A percentile compares a stretch with the other conserved stretches of the same genome.
These are phyloP conservation scores for Ameiurus melas DNA, from an alignment of 2,113 vertebrate species.

Conservation along the genomic window DNA sequence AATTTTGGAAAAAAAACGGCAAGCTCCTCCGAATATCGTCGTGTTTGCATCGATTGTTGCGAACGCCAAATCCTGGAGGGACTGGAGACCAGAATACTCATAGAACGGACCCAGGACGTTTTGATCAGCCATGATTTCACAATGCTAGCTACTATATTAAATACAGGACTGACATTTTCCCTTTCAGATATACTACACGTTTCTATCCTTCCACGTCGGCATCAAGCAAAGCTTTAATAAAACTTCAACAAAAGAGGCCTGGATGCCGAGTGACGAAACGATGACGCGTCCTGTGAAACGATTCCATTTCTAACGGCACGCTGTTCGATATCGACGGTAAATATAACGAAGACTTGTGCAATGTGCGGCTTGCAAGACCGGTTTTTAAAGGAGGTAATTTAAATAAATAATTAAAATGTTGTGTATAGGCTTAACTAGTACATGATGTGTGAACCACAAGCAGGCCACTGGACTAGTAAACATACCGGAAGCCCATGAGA, in stretches of 20 bases:
- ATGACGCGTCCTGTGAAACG: not conserved
- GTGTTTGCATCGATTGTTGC: no score
- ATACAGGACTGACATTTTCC: not conserved
- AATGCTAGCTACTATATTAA: not conserved
- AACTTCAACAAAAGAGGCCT: not conserved
- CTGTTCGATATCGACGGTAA: not conserved
- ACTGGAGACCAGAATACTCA: not conserved
- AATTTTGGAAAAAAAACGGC: no score
- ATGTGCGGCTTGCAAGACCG: not conserved
- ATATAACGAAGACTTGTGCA: not conserved
- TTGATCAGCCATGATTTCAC: not conserved
- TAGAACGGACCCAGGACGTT: not conserved
- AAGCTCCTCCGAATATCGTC: no score
- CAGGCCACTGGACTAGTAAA: constrained; percentile 10
- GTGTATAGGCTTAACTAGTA: not conserved
- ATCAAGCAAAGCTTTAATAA: not conserved
- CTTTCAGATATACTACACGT: not conserved
- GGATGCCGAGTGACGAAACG: not conserved
- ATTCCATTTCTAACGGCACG: not conserved
- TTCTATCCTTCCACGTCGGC: not conserved
- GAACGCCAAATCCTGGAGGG: no score
- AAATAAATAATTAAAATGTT: not conserved
- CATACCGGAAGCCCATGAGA: constrained; percentile 27
- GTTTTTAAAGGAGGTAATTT: constrained; percentile 21
- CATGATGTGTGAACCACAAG: not conserved